Base-by-base conservation (phyloP, 2,888 invertebrate species). In the Thysanoteuthis rhombus region DNA sequence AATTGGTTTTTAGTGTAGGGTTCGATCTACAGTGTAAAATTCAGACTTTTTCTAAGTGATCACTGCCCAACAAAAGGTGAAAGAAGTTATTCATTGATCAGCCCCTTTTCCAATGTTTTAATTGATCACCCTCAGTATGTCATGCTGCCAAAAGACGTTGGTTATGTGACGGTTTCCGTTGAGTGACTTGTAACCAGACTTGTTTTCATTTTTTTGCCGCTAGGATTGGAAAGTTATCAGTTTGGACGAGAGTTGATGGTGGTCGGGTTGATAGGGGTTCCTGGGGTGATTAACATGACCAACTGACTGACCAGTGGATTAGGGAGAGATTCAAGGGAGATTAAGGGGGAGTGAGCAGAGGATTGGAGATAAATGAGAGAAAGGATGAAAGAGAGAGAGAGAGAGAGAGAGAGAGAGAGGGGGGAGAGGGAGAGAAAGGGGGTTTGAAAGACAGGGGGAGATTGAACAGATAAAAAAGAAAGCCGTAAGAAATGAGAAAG, bases 401-500 rank as follows among this genome's bases (percentile, higher is more conserved):
- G 5, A 10, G 6, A 58, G n/a, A n/a, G 19, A n/a, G 1, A 75
- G 12, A n/a, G 12, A 32, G 6, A 32, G 8, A n/a, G n/a, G n/a
- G n/a, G 5, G 1, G n/a, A 32, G 8, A n/a, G 6, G n/a, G 6
- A 8, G 8, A 75, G n/a, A 0, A 75, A n/a, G 1, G 0, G n/a
- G 6, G 5, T 0, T 6, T 1, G 8, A 28, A 32, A 58, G 5
- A 8, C 2, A 58, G 5, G 32, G 10, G 5, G 58, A 58, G 28
- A 58, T 1, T 25, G 19, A 19, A 52, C 12, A 52, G 52, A 52
- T 25, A 28, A 58, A 25, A 75, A n/a, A 75, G 8, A 75, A 47
- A 19, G 19, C 12, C 12, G 2, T 12, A 19, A 42, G 42, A 42
- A 10, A 5, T 8, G 0, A 12, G 47, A 47, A 19, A 12, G 47